Evolutionary conservation across 2,113 vertebrate species (phyloP), one percentile per base, ranked within the genome.

Genomic region (Asarcornis scutulata): DNA sequence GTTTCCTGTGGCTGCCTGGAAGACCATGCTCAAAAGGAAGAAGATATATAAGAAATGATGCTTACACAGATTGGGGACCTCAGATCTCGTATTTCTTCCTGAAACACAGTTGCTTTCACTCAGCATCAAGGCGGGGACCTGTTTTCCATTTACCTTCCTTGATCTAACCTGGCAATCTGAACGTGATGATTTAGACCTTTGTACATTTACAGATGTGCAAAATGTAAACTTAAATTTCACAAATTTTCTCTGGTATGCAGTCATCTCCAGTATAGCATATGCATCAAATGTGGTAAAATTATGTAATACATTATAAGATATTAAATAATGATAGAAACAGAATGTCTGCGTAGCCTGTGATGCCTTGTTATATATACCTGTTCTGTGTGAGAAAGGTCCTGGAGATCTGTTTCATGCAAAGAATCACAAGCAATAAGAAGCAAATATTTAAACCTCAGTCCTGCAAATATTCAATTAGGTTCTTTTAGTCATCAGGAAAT

Each of bases 1-100:
- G 26, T 83, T 52, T 55, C 23, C 31, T 52, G 44, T 29, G 20
- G 10, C 58, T 87, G 12, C 31, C 38, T 4, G 1, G 16, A 72
- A 62, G 58, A 68, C 17, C 13, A 16, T 62, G 56, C 36, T 38
- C 46, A 67, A 58, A 40, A 80, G 10, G 27, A 84, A 73, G 40
- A 31, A 29, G 38, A 71, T 16, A 52, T 50, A 14, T 31, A 26
- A 77, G 46, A 63, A 71, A 72, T 34, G 3, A 20, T 58, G 31
- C 26, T 52, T 0, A 4, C 17, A 63, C 22, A 32, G 8, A 40
- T 64, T 55, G 53, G 26, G 31, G 26, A n/a, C 52, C 0, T 0
- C 9, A 59, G 26, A 34, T 64, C 58, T 38, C 62, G n/a, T 22
- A 6, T 78, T 91, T 83, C 32, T 31, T 68, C 50, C 32, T 76